phyloP scores from a whole-genome alignment of 2,113 vertebrate genomes.

The Nothoprocta perdicaria region DNA sequence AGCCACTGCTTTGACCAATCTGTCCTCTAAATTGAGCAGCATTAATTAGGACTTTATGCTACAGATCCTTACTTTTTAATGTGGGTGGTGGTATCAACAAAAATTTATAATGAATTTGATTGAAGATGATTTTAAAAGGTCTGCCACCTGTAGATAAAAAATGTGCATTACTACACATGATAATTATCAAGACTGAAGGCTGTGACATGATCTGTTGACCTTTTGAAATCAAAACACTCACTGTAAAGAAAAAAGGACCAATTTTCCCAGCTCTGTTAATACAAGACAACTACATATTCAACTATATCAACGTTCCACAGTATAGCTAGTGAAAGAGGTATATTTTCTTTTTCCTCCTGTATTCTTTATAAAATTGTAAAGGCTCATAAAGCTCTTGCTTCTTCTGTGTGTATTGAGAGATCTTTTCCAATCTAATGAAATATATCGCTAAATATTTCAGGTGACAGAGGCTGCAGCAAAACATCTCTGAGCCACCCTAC shows the following conservation, averaged over 20 bases:
- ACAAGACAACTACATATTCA: background rate
- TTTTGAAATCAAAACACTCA: constrained; percentile 71
- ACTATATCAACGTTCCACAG: background rate
- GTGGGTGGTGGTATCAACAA: constrained; percentile 52
- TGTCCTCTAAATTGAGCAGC: constrained; percentile 62
- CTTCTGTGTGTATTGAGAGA: constrained; percentile 27
- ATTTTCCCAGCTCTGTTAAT: background rate
- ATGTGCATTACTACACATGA: constrained; percentile 64
- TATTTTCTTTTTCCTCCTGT: too few species aligned
- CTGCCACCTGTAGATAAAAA: constrained; percentile 78
- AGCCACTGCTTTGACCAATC: constrained; percentile 72
- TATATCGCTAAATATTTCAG: constrained; percentile 57
- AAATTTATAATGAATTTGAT: constrained; percentile 68
- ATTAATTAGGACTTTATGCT: constrained; percentile 70
- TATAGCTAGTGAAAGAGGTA: background rate
- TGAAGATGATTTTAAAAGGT: constrained; percentile 74
- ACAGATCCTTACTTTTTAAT: constrained; percentile 56
- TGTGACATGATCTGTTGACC: constrained; percentile 50
- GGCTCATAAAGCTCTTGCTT: background rate
- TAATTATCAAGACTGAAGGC: constrained; percentile 68
- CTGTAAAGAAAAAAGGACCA: background rate
- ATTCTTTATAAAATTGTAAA: too few species aligned
- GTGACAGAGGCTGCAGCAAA: constrained; percentile 52
- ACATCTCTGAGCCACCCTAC: constrained; percentile 25
- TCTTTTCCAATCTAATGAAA: constrained; percentile 38